A percentile compares a stretch with the other conserved stretches of the same genome.
Evolutionary conservation across 2,113 vertebrate species (phyloP).

Genomic region (Eublepharis macularius): DNA sequence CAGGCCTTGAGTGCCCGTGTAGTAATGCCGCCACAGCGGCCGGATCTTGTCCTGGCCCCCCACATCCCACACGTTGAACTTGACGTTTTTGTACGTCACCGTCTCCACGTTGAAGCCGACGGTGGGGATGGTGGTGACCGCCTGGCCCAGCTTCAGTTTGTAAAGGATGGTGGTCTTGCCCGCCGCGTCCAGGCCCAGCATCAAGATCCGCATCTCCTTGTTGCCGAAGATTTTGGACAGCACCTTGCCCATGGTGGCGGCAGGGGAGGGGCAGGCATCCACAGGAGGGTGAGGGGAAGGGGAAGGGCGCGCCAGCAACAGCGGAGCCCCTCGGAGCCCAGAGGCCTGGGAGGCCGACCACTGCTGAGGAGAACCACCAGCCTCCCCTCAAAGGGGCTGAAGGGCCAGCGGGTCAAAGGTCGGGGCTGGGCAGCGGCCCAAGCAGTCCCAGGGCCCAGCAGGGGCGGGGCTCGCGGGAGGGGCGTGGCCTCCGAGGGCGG

Average conservation of each 20-base stretch:
- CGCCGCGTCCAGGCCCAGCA: constrained; percentile 97
- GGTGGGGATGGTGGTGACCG: constrained; percentile 97
- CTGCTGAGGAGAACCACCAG: too few species aligned
- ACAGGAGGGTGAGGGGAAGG: background rate
- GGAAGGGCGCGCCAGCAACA: too few species aligned
- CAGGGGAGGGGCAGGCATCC: constrained; percentile 43
- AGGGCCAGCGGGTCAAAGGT: too few species aligned
- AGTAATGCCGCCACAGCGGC: constrained; percentile 98
- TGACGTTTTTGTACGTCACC: constrained; percentile 99
- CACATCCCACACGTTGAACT: constrained; percentile 99
- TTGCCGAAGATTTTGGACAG: constrained; percentile 99
- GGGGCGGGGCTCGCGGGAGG: background rate
- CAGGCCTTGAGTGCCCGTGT: constrained; percentile 97
- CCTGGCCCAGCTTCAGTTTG: constrained; percentile 99
- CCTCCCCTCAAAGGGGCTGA: too few species aligned
- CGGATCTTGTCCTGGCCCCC: constrained; percentile 99
- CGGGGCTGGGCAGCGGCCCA: too few species aligned
- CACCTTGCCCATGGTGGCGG: constrained; percentile 96
- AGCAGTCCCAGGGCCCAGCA: too few species aligned
- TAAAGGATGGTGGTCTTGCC: constrained; percentile 99
- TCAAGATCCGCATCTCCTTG: constrained; percentile 99
- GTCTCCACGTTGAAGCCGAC: constrained; percentile 99
- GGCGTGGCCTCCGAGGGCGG: background rate
- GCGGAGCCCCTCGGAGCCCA: background rate
- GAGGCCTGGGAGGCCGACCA: too few species aligned